Evolutionary conservation across 2,797 vertebrate genomes (phyloP).

Genomic region (Eleutherodactylus coqui): DNA sequence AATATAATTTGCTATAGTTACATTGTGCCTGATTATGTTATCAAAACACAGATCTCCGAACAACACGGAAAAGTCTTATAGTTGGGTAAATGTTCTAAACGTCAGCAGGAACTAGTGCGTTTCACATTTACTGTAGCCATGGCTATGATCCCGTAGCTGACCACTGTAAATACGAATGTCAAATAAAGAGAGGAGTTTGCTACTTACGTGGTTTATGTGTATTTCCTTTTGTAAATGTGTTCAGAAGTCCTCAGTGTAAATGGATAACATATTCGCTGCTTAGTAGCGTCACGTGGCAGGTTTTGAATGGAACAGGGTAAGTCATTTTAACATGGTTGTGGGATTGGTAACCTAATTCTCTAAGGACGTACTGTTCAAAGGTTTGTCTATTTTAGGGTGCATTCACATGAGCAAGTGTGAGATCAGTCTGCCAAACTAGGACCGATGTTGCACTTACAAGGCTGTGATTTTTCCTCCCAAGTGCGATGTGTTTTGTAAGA

Average conservation of each 20-base stretch:
- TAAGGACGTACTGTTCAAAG: too few relatives aligned
- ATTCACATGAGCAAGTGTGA: too few relatives aligned
- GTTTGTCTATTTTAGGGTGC: too few relatives aligned
- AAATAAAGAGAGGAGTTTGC: slow-evolving; percentile 36
- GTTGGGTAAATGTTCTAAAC: background rate
- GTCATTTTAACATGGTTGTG: too few relatives aligned
- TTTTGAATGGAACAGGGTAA: too few relatives aligned
- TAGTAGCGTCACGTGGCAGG: too few relatives aligned
- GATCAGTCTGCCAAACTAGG: too few relatives aligned
- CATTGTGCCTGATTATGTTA: slow-evolving; percentile 33
- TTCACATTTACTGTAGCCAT: background rate
- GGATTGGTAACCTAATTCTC: too few relatives aligned
- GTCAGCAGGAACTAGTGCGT: background rate
- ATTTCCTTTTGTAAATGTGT: background rate
- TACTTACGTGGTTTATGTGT: background rate
- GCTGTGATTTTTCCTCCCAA: too few relatives aligned
- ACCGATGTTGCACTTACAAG: too few relatives aligned
- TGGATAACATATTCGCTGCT: background rate
- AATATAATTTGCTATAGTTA: slow-evolving; percentile 5
- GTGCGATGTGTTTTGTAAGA: too few relatives aligned
- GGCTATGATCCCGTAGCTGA: background rate
- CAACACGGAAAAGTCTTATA: slow-evolving; percentile 12
- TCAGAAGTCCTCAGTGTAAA: too few relatives aligned
- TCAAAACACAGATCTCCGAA: slow-evolving; percentile 10
- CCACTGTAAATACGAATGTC: slow-evolving; percentile 33